These are phyloP conservation scores for Mamestra configurata DNA, from an alignment of 1,140 invertebrate species.

Conservation along the genomic window DNA sequence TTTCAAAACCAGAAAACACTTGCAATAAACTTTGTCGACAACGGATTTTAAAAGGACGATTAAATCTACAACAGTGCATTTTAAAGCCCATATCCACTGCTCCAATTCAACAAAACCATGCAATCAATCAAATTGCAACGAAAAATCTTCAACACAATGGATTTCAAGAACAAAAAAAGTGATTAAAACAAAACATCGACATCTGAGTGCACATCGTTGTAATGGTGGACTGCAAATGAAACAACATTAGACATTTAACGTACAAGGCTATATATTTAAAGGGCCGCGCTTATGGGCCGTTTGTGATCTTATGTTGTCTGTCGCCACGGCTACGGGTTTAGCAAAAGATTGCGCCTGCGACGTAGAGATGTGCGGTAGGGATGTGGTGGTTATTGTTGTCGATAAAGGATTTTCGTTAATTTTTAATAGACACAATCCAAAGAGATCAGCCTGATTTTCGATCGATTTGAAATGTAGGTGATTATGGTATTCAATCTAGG, in stretches of 20 bases:
- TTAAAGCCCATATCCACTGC: no score
- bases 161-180: slow-evolving; percentile 5
- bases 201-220: slow-evolving; percentile 56
- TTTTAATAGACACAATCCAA: no score
- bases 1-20: no score
- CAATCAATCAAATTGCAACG: not conserved
- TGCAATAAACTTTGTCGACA: no score
- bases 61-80: no score
- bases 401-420: not conserved
- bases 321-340: slow-evolving; percentile 77
- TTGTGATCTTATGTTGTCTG: slow-evolving; percentile 84
- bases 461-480: no score
- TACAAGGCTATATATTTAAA: slow-evolving; percentile 84
- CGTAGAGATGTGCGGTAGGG: slow-evolving; percentile 61
- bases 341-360: slow-evolving; percentile 74
- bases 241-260: slow-evolving; percentile 83
- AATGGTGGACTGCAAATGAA: slow-evolving; percentile 75
- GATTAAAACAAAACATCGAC: slow-evolving; percentile 50
- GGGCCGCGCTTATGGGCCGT: slow-evolving; percentile 75
- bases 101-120: not conserved
- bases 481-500: no score
- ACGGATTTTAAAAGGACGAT: no score
- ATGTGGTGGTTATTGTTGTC: not conserved
- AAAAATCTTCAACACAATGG: not conserved
- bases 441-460: no score